A percentile compares a stretch with the other conserved stretches of the same genome.
Conservation (phyloP, 2,797 vertebrate species). For the Vultur gryphus region DNA sequence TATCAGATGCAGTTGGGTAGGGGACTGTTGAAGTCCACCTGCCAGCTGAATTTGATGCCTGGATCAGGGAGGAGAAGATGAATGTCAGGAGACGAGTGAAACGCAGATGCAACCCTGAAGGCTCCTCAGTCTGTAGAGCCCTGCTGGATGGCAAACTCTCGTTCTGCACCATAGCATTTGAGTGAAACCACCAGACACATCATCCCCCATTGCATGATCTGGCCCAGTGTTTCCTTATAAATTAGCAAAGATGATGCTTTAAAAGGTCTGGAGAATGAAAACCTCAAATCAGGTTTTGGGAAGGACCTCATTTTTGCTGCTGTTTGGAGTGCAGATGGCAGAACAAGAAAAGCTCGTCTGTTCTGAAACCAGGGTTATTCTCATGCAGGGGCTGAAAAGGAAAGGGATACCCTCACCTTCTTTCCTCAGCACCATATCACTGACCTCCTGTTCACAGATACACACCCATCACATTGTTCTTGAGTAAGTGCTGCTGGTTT, state of each 20-base stretch:
- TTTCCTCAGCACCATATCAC: not conserved
- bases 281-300: not conserved
- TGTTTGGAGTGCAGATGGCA: not conserved
- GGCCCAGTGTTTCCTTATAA: not conserved
- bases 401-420: not conserved
- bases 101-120: not conserved
- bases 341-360: not conserved
- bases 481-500: not conserved
- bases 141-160: not conserved
- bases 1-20: not conserved
- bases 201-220: not conserved
- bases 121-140: not conserved
- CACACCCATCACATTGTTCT: not conserved
- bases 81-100: not conserved
- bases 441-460: not conserved
- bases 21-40: not conserved
- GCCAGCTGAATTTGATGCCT: not conserved
- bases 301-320: not conserved
- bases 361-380: not conserved
- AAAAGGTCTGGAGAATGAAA: not conserved
- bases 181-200: not conserved
- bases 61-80: not conserved
- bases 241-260: not conserved
- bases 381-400: not conserved
- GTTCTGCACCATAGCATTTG: accelerated